Conservation (phyloP, 2,888 invertebrate species). For the Parnassius glacialis region DNA sequence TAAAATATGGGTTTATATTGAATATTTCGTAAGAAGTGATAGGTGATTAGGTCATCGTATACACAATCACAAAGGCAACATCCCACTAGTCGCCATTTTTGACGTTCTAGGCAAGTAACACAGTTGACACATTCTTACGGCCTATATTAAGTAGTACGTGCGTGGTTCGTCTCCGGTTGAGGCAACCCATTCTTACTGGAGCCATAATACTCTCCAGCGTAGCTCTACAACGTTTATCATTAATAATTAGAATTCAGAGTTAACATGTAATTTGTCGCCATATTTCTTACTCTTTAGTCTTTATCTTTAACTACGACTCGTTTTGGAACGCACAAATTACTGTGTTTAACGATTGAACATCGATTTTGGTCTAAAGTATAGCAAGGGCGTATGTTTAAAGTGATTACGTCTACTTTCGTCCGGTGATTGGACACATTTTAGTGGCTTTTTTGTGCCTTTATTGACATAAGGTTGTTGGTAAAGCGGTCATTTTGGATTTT, state of each 20-base stretch:
- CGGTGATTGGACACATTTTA: constrained; percentile 70
- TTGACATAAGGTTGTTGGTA: constrained; percentile 36
- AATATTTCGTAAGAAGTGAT: no score
- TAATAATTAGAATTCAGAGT: constrained; percentile 13
- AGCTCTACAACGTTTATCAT: neutral
- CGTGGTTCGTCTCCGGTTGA: no score
- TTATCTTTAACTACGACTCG: constrained; percentile 9
- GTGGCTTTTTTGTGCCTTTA: constrained; percentile 63
- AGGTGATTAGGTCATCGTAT: no score
- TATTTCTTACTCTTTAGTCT: constrained; percentile 12
- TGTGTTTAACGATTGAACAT: constrained; percentile 61
- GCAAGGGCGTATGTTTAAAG: constrained; percentile 63
- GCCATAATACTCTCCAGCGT: no score
- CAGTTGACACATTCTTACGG: no score
- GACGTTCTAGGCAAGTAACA: no score
- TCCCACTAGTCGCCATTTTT: no score
- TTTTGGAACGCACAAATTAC: constrained; percentile 48
- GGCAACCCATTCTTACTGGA: no score
- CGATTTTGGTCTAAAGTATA: constrained; percentile 54
- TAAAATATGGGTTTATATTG: no score
- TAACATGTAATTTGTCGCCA: constrained; percentile 24
- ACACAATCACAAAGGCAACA: no score
- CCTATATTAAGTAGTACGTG: no score
- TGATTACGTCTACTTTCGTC: constrained; percentile 66
- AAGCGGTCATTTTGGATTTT: constrained; percentile 25